These are phyloP conservation scores for Strigamia crassipes DNA, from an alignment of 2,888 invertebrate species.

Conservation along the genomic window DNA sequence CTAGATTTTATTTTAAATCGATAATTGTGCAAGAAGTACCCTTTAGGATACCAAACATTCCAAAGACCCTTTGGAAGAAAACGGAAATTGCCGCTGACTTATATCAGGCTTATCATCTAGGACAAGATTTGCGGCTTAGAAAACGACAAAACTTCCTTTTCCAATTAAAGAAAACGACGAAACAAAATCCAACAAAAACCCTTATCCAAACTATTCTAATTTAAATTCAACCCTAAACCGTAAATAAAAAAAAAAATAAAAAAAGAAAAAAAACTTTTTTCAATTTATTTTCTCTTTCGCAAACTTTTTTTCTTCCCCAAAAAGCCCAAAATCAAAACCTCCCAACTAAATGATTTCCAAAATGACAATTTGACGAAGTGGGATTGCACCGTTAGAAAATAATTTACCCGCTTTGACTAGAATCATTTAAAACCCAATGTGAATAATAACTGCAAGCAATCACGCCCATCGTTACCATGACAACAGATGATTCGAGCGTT, in stretches of 20 bases:
- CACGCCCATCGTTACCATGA: constrained; percentile 6
- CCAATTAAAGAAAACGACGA: constrained; percentile 32
- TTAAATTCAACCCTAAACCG: background rate
- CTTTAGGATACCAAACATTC: background rate
- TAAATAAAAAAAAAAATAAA: too few relatives aligned
- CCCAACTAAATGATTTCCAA: background rate
- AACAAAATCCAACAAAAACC: background rate
- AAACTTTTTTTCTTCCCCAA: background rate
- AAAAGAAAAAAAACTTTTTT: background rate
- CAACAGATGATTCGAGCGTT: constrained; percentile 28
- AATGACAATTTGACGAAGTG: background rate
- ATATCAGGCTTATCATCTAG: constrained; percentile 19
- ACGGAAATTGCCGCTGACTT: constrained; percentile 29
- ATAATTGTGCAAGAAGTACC: background rate
- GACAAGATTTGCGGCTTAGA: constrained; percentile 37
- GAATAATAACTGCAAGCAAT: constrained; percentile 12
- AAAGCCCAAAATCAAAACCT: background rate
- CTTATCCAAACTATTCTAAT: background rate
- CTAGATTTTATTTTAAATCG: background rate
- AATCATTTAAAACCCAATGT: constrained; percentile 22
- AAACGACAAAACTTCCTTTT: constrained; percentile 17
- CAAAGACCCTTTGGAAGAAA: background rate
- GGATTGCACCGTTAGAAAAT: background rate
- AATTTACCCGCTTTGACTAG: constrained; percentile 7
- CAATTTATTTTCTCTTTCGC: background rate